Conservation (phyloP, 1,140 invertebrate species). For the Drosophila azteca region DNA sequence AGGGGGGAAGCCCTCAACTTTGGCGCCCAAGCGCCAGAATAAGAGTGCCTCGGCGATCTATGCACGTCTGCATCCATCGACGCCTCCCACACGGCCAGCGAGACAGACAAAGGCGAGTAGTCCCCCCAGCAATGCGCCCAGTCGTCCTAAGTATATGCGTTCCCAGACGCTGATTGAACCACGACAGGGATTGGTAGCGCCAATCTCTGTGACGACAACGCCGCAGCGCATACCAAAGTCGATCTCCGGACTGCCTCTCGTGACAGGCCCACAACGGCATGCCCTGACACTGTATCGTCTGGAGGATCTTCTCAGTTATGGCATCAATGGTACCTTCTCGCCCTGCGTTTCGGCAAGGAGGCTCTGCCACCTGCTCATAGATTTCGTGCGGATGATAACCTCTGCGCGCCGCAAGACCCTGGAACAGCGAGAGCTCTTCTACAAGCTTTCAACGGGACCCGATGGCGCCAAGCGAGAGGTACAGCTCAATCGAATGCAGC, state of each 20-base stretch:
- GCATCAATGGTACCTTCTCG: conserved; percentile 87
- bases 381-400: conserved; percentile 91
- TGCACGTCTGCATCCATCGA: conserved; percentile 64
- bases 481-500: conserved; percentile 88
- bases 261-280: conserved; percentile 92
- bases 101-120: conserved; percentile 59
- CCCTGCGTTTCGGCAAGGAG: conserved; percentile 86
- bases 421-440: conserved; percentile 92
- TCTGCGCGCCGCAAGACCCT: conserved; percentile 91
- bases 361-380: conserved; percentile 90
- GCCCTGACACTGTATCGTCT: conserved; percentile 91
- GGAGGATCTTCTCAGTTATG: conserved; percentile 91
- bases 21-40: conserved; percentile 79
- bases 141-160: conserved; percentile 83
- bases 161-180: conserved; percentile 85
- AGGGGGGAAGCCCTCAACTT: conserved; percentile 20
- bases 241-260: conserved; percentile 87
- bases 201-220: conserved; percentile 37
- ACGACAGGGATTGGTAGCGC: conserved; percentile 50
- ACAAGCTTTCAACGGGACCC: conserved; percentile 86
- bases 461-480: conserved; percentile 88
- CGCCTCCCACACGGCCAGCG: conserved; percentile 58
- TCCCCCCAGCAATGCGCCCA: conserved; percentile 57
- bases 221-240: conserved; percentile 83
- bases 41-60: conserved; percentile 80